A percentile compares a stretch with the other conserved stretches of the same genome.
Evolutionary conservation across 2,797 vertebrate genomes (phyloP).

Genomic region (Ficedula albicollis): DNA sequence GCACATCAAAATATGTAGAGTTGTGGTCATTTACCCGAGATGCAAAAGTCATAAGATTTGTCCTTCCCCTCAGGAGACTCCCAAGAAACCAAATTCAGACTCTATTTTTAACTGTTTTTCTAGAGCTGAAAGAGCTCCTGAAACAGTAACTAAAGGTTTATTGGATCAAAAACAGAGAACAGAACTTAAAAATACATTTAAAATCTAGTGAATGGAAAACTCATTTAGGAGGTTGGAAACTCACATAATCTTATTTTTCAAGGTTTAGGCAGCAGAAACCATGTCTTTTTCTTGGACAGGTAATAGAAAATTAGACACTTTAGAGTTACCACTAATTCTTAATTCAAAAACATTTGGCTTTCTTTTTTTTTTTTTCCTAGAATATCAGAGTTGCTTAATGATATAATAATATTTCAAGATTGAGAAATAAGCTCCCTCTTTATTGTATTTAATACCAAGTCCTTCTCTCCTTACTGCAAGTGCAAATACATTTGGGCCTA

Average conservation of each 20-base stretch:
- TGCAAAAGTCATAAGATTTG: not conserved
- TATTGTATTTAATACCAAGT: not conserved
- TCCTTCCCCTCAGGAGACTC: not conserved
- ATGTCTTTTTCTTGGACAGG: not conserved
- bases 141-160: not conserved
- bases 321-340: not conserved
- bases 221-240: not conserved
- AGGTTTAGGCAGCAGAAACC: not conserved
- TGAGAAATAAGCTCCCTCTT: not conserved
- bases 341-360: not conserved
- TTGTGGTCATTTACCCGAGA: not conserved
- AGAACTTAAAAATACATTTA: not conserved
- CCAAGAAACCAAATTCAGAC: not conserved
- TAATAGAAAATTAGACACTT: not conserved
- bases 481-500: not conserved
- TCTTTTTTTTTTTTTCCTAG: too few relatives aligned
- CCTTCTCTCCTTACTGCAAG: not conserved
- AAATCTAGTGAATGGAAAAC: not conserved
- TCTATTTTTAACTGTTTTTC: not conserved
- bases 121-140: not conserved
- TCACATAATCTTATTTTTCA: not conserved
- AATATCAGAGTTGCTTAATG: not conserved
- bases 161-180: not conserved
- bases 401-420: not conserved
- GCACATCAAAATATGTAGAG: not conserved